Evolutionary conservation across 2,888 invertebrate genomes (phyloP).

Genomic region (Himalopsyche anomala): DNA sequence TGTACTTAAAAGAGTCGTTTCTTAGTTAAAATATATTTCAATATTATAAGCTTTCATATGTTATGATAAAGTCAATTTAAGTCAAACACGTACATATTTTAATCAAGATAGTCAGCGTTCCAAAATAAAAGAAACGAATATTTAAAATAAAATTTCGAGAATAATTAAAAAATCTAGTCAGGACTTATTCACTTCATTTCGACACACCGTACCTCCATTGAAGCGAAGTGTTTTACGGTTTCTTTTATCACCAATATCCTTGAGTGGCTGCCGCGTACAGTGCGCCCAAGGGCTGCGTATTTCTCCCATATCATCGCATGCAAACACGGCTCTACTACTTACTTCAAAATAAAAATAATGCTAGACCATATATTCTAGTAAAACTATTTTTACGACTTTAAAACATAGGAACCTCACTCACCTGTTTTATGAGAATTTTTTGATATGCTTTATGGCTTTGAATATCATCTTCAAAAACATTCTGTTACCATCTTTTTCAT

Average conservation of each 20-base stretch:
- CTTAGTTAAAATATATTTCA: no score
- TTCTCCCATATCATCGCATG: slow-evolving; percentile 12
- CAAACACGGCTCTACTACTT: slow-evolving; percentile 11
- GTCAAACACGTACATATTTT: no score
- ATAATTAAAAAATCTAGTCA: no score
- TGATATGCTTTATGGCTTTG: no score
- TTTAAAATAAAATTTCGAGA: no score
- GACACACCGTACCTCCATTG: slow-evolving; percentile 38
- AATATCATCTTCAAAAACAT: no score
- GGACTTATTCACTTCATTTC: neutral
- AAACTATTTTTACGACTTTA: slow-evolving; percentile 36
- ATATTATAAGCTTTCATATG: no score
- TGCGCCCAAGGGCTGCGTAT: slow-evolving; percentile 53
- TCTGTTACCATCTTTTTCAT: no score
- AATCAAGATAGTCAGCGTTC: no score
- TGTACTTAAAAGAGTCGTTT: no score
- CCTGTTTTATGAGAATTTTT: slow-evolving; percentile 8
- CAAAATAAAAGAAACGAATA: no score
- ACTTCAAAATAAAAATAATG: neutral
- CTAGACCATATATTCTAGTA: neutral
- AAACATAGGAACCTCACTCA: neutral
- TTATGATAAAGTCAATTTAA: no score
- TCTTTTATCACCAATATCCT: slow-evolving; percentile 64
- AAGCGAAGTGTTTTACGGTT: slow-evolving; percentile 62
- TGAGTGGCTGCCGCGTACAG: slow-evolving; percentile 61